Base-by-base conservation (phyloP, 2,113 vertebrate genomes). In the Nettapus auritus region DNA sequence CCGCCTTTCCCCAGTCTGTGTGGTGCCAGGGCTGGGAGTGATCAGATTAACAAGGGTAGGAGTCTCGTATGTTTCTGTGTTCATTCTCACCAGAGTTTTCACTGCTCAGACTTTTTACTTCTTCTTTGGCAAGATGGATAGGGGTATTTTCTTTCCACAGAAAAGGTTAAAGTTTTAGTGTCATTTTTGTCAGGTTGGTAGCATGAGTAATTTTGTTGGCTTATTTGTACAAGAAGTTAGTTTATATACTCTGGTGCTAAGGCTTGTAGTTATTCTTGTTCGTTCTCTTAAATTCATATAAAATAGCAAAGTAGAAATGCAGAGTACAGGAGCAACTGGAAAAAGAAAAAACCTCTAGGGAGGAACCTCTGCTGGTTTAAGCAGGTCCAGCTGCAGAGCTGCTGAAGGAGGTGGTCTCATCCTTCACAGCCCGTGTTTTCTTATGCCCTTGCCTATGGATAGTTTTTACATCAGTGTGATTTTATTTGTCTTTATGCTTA, bases 191-290 rank as follows among this genome's bases (percentile, higher is more conserved):
- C 86, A 34, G 17, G 25, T 38, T 12, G 11, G 59, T 67, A 83
- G 64, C 46, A 31, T 74, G 55, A 67, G 64, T 86, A 74, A 77
- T 90, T 92, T 57, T 81, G 33, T 55, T 63, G 66, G 56, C 36
- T 83, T 91, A 86, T 95, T 95, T 95, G 69, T 88, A 70, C 59
- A 88, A 78, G 36, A 71, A 75, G 25, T 73, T 71, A n/a, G n/a
- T 94, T 94, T 89, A 42, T 76, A 9, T 82, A 34, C 33, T 68
- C 53, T 34, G 44, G 34, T 8, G 12, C 48, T 38, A 6, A 71
- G 69, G 69, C 19, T 94, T 93, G 38, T 80, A 81, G 42, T 83
- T 92, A 25, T 4, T 68, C 50, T 86, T 79, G 7, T 60, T 81
- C 40, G 2, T 77, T 86, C 63, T 86, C 33, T 67, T 85, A 82